phyloP scores from a whole-genome alignment of 2,888 invertebrate species.

The Hyposoter dolosus region DNA sequence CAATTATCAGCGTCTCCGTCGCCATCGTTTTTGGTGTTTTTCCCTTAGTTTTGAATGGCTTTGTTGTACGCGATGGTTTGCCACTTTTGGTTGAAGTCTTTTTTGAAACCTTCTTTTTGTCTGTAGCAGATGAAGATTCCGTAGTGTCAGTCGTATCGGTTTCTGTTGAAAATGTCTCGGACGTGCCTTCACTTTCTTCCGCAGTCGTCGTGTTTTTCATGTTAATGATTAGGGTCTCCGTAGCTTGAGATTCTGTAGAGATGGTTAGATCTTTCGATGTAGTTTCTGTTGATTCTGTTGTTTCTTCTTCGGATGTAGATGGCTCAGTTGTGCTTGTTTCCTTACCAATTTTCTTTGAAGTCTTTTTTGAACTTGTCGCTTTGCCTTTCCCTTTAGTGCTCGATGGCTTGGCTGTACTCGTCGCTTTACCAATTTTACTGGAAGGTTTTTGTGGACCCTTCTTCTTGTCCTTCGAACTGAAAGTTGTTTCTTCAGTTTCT shows the following conservation, averaged over 20 bases:
- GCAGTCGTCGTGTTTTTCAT: neutral
- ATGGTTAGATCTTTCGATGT: neutral
- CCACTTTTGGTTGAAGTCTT: neutral
- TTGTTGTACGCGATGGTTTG: neutral
- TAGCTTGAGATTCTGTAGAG: neutral
- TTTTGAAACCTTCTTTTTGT: neutral
- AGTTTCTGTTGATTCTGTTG: slow-evolving; percentile 13
- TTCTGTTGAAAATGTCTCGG: no score
- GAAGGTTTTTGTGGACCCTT: neutral
- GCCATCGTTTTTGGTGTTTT: neutral
- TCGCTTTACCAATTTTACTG: neutral
- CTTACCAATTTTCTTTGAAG: neutral
- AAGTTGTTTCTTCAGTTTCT: neutral
- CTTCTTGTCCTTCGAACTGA: neutral
- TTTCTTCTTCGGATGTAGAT: neutral
- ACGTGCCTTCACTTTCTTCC: neutral
- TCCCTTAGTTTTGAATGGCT: neutral
- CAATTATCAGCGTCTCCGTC: neutral
- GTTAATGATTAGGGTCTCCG: neutral
- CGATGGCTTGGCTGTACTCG: neutral
- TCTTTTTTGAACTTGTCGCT: neutral
- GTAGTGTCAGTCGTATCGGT: neutral
- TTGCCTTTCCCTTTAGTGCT: neutral
- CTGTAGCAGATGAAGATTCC: neutral
- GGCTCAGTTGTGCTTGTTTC: neutral